Evolutionary conservation across 2,113 vertebrate species (phyloP).

Genomic region (Leptobrachium ailaonicum): DNA sequence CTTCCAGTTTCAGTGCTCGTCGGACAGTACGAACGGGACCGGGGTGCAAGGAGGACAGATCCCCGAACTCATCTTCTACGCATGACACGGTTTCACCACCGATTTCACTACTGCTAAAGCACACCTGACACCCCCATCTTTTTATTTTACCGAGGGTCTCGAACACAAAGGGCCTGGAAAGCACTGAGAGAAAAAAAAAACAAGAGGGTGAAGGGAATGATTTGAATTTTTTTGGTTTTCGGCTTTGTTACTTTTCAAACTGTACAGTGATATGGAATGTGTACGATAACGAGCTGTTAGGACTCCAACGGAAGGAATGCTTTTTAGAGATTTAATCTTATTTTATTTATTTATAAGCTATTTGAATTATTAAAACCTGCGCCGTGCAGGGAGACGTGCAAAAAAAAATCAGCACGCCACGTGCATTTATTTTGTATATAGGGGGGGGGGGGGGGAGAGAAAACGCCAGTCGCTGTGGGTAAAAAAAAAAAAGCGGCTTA

Average conservation of each 20-base stretch:
- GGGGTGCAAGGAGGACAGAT: constrained; percentile 98
- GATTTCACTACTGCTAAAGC: constrained; percentile 66
- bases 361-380: constrained; percentile 74
- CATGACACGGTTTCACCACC: constrained; percentile 69
- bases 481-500: constrained; percentile 63
- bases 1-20: constrained; percentile 97
- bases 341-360: constrained; percentile 84
- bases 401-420: constrained; percentile 69
- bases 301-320: constrained; percentile 70
- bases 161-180: constrained; percentile 15
- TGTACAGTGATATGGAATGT: constrained; percentile 60
- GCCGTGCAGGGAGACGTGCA: constrained; percentile 64
- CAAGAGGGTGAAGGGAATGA: constrained; percentile 60
- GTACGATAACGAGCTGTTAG: constrained; percentile 60
- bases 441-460: constrained; percentile 26
- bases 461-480: not conserved
- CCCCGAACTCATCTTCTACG: constrained; percentile 96
- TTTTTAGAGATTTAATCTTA: constrained; percentile 71
- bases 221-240: constrained; percentile 48
- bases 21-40: constrained; percentile 96
- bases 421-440: constrained; percentile 76
- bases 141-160: not conserved
- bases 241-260: constrained; percentile 51
- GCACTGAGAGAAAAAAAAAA: constrained; percentile 55
- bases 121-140: constrained; percentile 41